Conservation (phyloP, 2,797 vertebrate genomes). For the Hyperoplus lanceolatus region DNA sequence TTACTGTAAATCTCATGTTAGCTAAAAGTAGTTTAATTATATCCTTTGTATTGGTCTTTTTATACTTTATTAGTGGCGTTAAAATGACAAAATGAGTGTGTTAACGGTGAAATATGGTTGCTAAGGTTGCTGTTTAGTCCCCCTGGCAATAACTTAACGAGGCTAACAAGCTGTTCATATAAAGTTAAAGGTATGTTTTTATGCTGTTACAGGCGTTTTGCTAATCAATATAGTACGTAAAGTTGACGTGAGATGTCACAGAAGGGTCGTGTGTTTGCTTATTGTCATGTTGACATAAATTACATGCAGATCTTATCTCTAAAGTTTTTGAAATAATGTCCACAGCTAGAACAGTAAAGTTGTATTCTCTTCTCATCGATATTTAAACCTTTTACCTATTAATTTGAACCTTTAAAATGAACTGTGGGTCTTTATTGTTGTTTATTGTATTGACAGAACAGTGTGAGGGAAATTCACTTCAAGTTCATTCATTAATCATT, state of each 20-base stretch:
- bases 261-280: neutral
- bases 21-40: constrained; percentile 1
- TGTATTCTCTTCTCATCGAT: too few relatives aligned
- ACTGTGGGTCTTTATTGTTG: too few relatives aligned
- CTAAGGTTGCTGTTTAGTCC: neutral
- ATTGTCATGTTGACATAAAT: neutral
- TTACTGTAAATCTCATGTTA: constrained; percentile 46
- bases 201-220: neutral
- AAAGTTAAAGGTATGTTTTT: constrained; percentile 27
- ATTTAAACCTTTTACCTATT: too few relatives aligned
- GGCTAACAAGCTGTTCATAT: constrained; percentile 32
- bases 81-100: accelerated
- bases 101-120: neutral
- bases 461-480: too few relatives aligned
- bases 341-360: too few relatives aligned
- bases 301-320: neutral
- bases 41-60: neutral
- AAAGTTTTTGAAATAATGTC: too few relatives aligned
- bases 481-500: too few relatives aligned
- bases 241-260: neutral
- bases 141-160: neutral
- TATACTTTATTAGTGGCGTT: neutral
- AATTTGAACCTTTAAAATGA: too few relatives aligned
- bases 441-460: too few relatives aligned
- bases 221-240: neutral